Conservation (phyloP, 1,140 invertebrate species). For the Cherax quadricarinatus region DNA sequence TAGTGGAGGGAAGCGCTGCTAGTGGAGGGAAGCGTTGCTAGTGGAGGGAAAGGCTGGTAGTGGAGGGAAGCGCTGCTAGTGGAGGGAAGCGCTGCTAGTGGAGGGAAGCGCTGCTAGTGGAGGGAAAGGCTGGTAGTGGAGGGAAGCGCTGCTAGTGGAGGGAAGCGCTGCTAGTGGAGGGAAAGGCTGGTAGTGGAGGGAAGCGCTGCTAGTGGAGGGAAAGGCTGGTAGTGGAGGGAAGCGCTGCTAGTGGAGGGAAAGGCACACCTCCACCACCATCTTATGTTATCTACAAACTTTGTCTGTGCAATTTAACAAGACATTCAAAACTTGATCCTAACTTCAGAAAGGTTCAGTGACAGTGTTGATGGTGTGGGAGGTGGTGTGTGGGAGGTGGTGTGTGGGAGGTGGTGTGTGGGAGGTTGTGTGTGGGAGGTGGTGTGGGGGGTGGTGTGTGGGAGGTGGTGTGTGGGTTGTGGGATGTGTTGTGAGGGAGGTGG, state of each 20-base stretch:
- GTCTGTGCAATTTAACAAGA: conserved; percentile 13
- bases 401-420: neutral
- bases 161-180: too few species aligned
- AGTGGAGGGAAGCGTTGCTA: too few species aligned
- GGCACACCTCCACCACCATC: neutral
- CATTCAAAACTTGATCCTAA: conserved; percentile 35
- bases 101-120: too few species aligned
- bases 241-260: neutral
- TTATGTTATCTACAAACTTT: conserved; percentile 12
- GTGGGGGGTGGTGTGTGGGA: neutral
- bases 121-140: too few species aligned
- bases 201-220: neutral
- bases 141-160: too few species aligned
- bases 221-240: neutral
- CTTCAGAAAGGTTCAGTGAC: neutral
- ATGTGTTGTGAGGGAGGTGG: neutral
- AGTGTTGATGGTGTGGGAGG: neutral
- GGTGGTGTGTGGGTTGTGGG: neutral
- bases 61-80: too few species aligned
- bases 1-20: too few species aligned
- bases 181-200: too few species aligned
- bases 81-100: too few species aligned
- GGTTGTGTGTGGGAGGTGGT: neutral
- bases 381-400: neutral
- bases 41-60: too few species aligned